A percentile compares a stretch with the other conserved stretches of the same genome.
phyloP scores from a whole-genome alignment of 2,113 vertebrate genomes.

The Dicaeum eximium region DNA sequence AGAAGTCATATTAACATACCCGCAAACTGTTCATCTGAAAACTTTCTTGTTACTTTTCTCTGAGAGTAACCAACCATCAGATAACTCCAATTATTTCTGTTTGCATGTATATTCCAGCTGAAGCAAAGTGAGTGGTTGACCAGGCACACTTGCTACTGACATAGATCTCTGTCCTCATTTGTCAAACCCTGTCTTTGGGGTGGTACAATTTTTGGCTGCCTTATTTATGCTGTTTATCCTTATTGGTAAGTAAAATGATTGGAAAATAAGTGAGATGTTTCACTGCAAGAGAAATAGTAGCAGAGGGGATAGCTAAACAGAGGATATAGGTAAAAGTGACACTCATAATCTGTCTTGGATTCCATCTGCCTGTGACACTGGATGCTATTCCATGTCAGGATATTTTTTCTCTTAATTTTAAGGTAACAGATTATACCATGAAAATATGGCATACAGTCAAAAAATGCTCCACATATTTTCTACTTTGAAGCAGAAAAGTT shows the following conservation, averaged over 20 bases:
- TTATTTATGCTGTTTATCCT: not conserved
- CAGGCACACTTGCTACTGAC: not conserved
- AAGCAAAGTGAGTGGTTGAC: not conserved
- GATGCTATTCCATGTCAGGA: not conserved
- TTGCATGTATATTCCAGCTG: not conserved
- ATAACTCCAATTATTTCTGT: not conserved
- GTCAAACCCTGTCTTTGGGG: not conserved
- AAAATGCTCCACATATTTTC: not conserved
- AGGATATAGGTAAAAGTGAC: not conserved
- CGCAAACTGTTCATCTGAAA: not conserved
- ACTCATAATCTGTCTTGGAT: not conserved
- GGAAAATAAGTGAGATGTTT: not conserved
- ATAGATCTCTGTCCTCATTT: not conserved
- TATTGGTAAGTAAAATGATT: not conserved
- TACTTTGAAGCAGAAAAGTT: not conserved
- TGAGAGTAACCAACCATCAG: not conserved
- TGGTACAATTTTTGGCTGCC: not conserved
- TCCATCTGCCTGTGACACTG: not conserved
- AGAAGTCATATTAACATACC: not conserved
- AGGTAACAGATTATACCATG: not conserved
- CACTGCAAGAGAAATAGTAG: not conserved
- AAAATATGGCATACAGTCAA: not conserved
- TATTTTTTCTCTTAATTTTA: not conserved
- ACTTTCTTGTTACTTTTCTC: not conserved
- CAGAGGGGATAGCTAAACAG: fast-evolving